Base-by-base conservation (phyloP, 2,888 invertebrate species). In the Drosophila vallismaia region DNA sequence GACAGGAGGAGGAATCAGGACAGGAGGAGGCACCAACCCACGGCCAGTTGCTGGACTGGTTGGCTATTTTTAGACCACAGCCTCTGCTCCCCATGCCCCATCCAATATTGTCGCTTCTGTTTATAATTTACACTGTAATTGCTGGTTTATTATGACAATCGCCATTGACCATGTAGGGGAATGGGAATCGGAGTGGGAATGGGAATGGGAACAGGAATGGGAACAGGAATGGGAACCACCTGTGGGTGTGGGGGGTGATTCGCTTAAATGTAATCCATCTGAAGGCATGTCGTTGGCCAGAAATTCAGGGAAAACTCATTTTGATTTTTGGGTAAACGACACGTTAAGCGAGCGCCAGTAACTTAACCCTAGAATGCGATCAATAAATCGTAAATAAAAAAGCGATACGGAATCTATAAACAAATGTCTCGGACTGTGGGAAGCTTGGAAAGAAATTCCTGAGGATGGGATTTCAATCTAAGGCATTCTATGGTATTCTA, bases 121-220 rank as follows among this genome's bases (percentile, higher is more conserved):
- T 74, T 58, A 80, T 80, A 64, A 83, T 86, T 86, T 71, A 83
- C 79, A 73, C 77, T 73, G 80, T 71, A 81, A 83, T 83, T 75
- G 86, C 77, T 57, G 29, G 55, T 67, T 64, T 69, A 76, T 72
- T 74, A 71, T 64, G 71, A 64, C 63, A 69, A 50, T 42, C 50
- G 55, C 9, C 28, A 33, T n/a, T 36, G 14, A 38, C 24, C 49
- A 66, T 40, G n/a, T 38, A 55, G n/a, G 51, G 33, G 33, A 8
- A 54, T 19, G 19, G 19, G 19, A 19, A 19, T n/a, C n/a, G n/a
- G n/a, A n/a, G n/a, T 19, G 19, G 19, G 19, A 19, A 19, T 14
- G 14, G 14, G 14, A 14, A 14, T 19, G 19, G 19, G 19, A 19
- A 19, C n/a, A n/a, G n/a, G n/a, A n/a, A n/a, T 19, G 19, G 19